A percentile compares a stretch with the other conserved stretches of the same genome.
These are phyloP conservation scores for Acleris emargana DNA, from an alignment of 2,888 invertebrate genomes.

Conservation along the genomic window DNA sequence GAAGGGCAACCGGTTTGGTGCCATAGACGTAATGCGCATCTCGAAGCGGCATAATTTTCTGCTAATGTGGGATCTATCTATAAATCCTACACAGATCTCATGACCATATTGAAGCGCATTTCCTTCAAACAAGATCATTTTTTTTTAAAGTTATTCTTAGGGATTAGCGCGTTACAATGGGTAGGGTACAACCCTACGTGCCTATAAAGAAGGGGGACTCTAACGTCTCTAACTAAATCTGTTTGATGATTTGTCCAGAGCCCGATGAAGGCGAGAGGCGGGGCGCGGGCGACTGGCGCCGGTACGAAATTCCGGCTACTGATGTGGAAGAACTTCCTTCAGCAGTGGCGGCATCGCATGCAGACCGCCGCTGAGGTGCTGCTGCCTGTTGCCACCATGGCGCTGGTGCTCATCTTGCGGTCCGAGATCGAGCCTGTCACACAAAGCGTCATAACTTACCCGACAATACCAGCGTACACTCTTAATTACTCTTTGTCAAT, in stretches of 20 bases:
- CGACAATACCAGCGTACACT: conserved; percentile 58
- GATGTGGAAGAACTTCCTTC: conserved; percentile 92
- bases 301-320: conserved; percentile 87
- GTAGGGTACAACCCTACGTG: no score
- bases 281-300: conserved; percentile 53
- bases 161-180: no score
- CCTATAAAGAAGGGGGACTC: no score
- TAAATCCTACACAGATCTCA: no score
- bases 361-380: conserved; percentile 88
- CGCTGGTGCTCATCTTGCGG: conserved; percentile 88
- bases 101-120: no score
- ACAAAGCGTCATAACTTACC: conserved; percentile 49
- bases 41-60: no score
- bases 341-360: conserved; percentile 88
- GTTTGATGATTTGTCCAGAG: conserved; percentile 5
- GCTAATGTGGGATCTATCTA: no score
- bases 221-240: no score
- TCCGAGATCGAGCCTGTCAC: conserved; percentile 85
- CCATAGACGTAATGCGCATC: no score
- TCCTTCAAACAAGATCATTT: no score
- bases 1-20: no score
- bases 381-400: conserved; percentile 86
- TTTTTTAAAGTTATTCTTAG: no score
- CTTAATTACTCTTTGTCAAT: conserved; percentile 49
- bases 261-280: conserved; percentile 41